Evolutionary conservation across 2,797 vertebrate species (phyloP).

Genomic region (Pelobates cultripes): DNA sequence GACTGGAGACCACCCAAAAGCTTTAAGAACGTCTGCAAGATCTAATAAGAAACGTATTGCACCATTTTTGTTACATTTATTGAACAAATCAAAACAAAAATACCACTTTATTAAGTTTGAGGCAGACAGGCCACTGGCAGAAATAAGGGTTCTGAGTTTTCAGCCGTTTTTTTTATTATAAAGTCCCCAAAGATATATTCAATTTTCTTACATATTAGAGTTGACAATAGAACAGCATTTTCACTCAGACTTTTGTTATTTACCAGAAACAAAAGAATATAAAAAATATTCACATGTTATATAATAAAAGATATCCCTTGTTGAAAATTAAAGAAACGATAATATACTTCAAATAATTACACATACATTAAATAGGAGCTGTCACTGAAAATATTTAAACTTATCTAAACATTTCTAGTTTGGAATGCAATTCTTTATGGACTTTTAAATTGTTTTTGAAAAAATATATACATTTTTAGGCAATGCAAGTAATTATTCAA

Average conservation of each 20-base stretch:
- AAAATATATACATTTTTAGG: too few species aligned
- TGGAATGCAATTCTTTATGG: too few species aligned
- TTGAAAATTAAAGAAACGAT: too few species aligned
- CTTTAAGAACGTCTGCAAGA: slow-evolving; percentile 25
- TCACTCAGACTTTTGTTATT: neutral
- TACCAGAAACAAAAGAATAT: neutral
- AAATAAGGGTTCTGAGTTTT: slow-evolving; percentile 21
- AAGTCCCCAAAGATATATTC: slow-evolving; percentile 36
- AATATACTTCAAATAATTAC: too few species aligned
- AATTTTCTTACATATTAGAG: slow-evolving; percentile 14
- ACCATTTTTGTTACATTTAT: slow-evolving; percentile 21
- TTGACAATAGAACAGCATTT: slow-evolving; percentile 24
- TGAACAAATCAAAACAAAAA: slow-evolving; percentile 44
- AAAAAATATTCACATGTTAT: neutral
- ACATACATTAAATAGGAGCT: too few species aligned
- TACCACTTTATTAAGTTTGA: slow-evolving; percentile 39
- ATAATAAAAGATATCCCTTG: too few species aligned
- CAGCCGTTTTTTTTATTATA: slow-evolving; percentile 34
- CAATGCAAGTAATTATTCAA: too few species aligned
- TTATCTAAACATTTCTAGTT: too few species aligned
- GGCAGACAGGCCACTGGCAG: slow-evolving; percentile 14
- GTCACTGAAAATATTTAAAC: too few species aligned
- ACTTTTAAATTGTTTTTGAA: too few species aligned
- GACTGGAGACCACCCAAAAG: neutral
- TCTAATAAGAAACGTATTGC: slow-evolving; percentile 31